phyloP scores from a whole-genome alignment of 2,113 vertebrate genomes.

The Atrichornis clamosus region DNA sequence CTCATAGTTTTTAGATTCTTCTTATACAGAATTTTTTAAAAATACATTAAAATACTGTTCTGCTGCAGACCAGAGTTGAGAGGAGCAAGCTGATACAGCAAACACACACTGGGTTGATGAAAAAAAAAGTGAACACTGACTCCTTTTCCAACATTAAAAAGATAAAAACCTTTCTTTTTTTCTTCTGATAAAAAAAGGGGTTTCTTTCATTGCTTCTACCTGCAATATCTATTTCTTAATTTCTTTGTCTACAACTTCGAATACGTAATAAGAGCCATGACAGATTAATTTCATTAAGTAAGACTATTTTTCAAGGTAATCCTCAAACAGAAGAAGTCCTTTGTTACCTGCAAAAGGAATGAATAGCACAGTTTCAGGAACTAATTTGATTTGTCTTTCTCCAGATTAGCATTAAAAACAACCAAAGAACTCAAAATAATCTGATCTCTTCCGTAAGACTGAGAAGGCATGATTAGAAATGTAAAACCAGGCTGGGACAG shows the following conservation, averaged over 20 bases:
- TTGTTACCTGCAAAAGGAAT: constrained; percentile 7
- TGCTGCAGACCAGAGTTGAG: background rate
- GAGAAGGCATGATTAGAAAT: constrained; percentile 7
- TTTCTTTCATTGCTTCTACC: background rate
- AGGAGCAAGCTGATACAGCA: background rate
- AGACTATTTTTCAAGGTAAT: constrained; percentile 25
- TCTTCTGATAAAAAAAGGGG: background rate
- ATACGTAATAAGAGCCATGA: background rate
- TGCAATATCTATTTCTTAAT: constrained; percentile 12
- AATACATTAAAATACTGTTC: background rate
- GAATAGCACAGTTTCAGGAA: background rate
- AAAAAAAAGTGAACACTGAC: background rate
- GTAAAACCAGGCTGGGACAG: background rate
- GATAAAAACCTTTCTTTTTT: background rate
- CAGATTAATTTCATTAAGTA: constrained; percentile 33
- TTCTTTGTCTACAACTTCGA: constrained; percentile 13
- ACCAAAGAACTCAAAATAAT: constrained; percentile 1
- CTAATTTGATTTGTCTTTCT: background rate
- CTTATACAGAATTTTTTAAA: background rate
- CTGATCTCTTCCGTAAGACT: constrained; percentile 13
- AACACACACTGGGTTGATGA: background rate
- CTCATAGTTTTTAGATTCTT: background rate
- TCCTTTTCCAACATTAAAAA: background rate
- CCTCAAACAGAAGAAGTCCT: background rate
- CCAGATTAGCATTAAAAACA: background rate